Percentiles rank a stretch among this genome's conserved stretches.
phyloP scores from a whole-genome alignment of 2,888 invertebrate genomes.

The Patella pellucida region DNA sequence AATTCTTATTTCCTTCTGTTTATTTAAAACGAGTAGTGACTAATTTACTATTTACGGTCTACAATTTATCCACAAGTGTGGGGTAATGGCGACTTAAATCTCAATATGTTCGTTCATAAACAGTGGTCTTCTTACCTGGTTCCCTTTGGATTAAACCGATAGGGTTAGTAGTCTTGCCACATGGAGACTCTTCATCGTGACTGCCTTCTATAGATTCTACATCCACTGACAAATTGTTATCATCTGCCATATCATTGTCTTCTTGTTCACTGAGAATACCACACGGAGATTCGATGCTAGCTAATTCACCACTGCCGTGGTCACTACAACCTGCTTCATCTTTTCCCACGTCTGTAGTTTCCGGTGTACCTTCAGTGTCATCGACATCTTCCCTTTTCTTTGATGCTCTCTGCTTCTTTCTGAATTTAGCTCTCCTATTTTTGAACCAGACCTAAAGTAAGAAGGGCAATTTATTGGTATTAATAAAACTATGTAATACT shows the following conservation, averaged over 20 bases:
- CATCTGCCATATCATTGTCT: slow-evolving; percentile 28
- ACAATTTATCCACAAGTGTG: too few species aligned
- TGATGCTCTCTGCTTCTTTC: slow-evolving; percentile 83
- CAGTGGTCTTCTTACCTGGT: too few species aligned
- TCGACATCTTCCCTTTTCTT: slow-evolving; percentile 31
- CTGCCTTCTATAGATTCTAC: slow-evolving; percentile 33
- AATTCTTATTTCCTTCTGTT: too few species aligned
- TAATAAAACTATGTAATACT: too few species aligned
- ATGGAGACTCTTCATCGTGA: not conserved
- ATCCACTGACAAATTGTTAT: slow-evolving; percentile 31
- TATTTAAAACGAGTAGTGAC: too few species aligned
- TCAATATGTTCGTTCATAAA: too few species aligned
- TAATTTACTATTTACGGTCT: too few species aligned
- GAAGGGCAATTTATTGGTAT: not conserved
- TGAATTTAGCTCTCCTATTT: slow-evolving; percentile 96
- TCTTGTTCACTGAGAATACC: slow-evolving; percentile 17
- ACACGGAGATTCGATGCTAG: not conserved
- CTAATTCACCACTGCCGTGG: not conserved
- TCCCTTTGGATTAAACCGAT: too few species aligned
- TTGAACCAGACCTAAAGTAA: slow-evolving; percentile 94
- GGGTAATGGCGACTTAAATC: too few species aligned
- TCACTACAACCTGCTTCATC: slow-evolving; percentile 28
- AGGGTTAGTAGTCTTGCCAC: too few species aligned
- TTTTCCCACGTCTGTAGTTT: slow-evolving; percentile 14
- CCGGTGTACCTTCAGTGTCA: not conserved